Conservation (phyloP, 37 sponge, comb jelly and placozoan species). For the Spongia lamella region DNA sequence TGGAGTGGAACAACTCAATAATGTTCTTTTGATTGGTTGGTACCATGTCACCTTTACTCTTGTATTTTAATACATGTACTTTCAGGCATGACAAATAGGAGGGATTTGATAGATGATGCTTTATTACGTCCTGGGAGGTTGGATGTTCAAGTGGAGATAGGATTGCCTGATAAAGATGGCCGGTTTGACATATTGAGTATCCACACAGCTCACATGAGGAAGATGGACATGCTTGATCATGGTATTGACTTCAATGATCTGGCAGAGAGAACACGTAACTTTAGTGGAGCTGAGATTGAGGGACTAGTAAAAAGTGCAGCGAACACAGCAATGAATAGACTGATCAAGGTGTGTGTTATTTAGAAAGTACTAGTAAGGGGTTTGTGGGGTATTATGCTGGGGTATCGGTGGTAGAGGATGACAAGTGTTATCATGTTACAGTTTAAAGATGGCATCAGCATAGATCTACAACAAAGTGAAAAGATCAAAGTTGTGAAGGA, state of each 20-base stretch:
- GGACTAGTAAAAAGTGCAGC: slow-evolving; percentile 91
- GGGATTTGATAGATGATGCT: slow-evolving; percentile 97
- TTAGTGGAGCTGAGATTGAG: slow-evolving; percentile 98
- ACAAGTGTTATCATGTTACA: not conserved
- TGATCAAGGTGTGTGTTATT: slow-evolving; percentile 58
- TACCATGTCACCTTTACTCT: not conserved
- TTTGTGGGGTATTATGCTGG: not conserved
- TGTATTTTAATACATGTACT: no score
- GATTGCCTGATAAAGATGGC: slow-evolving; percentile 88
- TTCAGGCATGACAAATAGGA: slow-evolving; percentile 88
- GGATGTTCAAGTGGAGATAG: slow-evolving; percentile 29
- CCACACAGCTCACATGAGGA: slow-evolving; percentile 81
- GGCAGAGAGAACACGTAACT: slow-evolving; percentile 84
- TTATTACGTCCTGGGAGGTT: slow-evolving; percentile 80
- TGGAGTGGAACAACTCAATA: slow-evolving; percentile 98
- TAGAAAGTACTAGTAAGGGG: not conserved
- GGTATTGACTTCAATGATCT: slow-evolving; percentile 77
- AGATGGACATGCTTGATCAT: slow-evolving; percentile 50
- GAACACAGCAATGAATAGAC: slow-evolving; percentile 88
- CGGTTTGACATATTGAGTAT: slow-evolving; percentile 91
- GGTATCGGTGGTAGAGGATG: not conserved
- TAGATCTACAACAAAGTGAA: slow-evolving; percentile 74
- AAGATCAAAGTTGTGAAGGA: slow-evolving; percentile 64
- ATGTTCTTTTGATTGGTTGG: slow-evolving; percentile 92
- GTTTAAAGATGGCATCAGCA: slow-evolving; percentile 73